Conservation (phyloP, 2,797 vertebrate species). For the Sebastes dallii region DNA sequence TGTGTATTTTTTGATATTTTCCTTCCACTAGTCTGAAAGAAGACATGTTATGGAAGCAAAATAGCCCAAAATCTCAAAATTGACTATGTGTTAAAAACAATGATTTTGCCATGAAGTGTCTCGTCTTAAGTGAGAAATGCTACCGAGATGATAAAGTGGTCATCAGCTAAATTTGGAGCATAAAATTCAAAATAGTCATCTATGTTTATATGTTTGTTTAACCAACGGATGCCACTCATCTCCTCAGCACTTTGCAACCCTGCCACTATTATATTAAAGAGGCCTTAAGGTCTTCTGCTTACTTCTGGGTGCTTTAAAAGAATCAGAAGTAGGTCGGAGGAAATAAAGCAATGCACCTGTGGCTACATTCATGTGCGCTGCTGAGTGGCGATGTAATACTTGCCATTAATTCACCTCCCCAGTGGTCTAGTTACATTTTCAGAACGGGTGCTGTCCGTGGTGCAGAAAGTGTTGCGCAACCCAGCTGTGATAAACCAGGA, state of each 20-base stretch:
- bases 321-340: conserved; percentile 61
- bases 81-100: too few species aligned
- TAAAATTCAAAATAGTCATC: background rate
- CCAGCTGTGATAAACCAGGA: conserved; percentile 6
- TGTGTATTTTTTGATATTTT: too few species aligned
- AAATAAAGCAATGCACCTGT: conserved; percentile 56
- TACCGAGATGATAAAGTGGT: background rate
- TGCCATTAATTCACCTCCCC: conserved; percentile 21
- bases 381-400: conserved; percentile 26
- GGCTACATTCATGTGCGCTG: conserved; percentile 50
- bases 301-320: conserved; percentile 49
- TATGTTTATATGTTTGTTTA: background rate
- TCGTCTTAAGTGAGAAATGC: background rate
- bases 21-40: too few species aligned
- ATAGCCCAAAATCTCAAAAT: too few species aligned
- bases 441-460: conserved; percentile 4
- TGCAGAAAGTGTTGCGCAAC: conserved; percentile 19
- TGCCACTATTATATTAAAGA: background rate
- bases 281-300: conserved; percentile 33
- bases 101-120: too few species aligned
- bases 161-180: background rate
- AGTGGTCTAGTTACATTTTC: conserved; percentile 6
- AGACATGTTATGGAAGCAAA: too few species aligned
- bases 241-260: background rate
- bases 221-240: background rate